A percentile compares a stretch with the other conserved stretches of the same genome.
phyloP scores from a whole-genome alignment of 2,888 invertebrate species.

The Drosophila monieri region DNA sequence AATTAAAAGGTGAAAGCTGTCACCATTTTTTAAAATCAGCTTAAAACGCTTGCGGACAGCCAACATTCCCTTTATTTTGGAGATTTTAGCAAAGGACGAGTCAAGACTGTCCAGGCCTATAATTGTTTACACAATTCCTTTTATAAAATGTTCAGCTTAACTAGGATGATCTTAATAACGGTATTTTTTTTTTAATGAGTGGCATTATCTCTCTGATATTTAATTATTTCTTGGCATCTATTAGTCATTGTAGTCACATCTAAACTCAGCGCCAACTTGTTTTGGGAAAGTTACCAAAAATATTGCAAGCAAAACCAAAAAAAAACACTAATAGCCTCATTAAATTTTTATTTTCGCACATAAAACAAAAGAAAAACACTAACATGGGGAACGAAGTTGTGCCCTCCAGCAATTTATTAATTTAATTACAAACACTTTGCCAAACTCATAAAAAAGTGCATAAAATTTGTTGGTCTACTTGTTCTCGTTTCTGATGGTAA shows the following conservation, averaged over 20 bases:
- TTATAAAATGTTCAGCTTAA: constrained; percentile 8
- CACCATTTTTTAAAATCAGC: constrained; percentile 51
- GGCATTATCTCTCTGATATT: background rate
- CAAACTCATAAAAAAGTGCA: constrained; percentile 71
- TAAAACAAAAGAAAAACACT: constrained; percentile 26
- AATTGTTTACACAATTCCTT: constrained; percentile 16
- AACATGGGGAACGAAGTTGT: constrained; percentile 14
- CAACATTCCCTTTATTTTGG: background rate
- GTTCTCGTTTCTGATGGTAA: constrained; percentile 47
- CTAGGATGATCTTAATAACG: background rate
- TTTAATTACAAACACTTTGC: constrained; percentile 70
- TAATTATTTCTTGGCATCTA: background rate
- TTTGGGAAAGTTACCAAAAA: constrained; percentile 20
- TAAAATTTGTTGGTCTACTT: constrained; percentile 54
- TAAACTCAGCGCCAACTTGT: constrained; percentile 20
- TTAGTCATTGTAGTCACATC: background rate
- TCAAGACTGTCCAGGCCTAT: constrained; percentile 22
- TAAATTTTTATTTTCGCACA: constrained; percentile 41
- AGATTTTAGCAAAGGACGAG: background rate
- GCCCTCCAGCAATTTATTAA: constrained; percentile 60
- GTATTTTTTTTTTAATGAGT: background rate
- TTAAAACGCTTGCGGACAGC: constrained; percentile 10
- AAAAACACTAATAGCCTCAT: constrained; percentile 40
- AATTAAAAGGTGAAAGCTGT: constrained; percentile 58
- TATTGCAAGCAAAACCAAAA: constrained; percentile 13